A percentile compares a stretch with the other conserved stretches of the same genome.
Evolutionary conservation across 1,140 invertebrate genomes (phyloP).

Genomic region (Trypoxylus dichotomus): DNA sequence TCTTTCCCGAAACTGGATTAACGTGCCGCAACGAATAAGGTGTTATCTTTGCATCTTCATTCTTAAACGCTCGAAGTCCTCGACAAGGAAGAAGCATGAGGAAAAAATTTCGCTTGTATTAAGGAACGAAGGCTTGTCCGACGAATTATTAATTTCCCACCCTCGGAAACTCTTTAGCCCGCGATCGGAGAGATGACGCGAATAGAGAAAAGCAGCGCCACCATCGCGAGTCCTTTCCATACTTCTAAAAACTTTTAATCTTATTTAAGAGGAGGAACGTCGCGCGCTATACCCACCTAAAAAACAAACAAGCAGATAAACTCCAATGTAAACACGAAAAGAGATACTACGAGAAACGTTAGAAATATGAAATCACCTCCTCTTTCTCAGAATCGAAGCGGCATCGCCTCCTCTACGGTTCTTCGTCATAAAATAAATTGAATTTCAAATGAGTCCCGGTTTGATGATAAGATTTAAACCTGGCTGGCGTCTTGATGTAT

Average conservation of each 20-base stretch:
- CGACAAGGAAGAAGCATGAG: not conserved
- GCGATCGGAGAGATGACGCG: not conserved
- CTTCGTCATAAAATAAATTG: conserved; percentile 40
- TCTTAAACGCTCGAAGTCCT: not conserved
- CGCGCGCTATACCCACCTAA: not conserved
- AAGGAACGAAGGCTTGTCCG: conserved; percentile 1
- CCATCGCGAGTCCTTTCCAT: not conserved
- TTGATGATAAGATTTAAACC: conserved; percentile 38
- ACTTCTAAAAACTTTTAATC: conserved; percentile 15
- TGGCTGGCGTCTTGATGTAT: conserved; percentile 27
- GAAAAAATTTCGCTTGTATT: not conserved
- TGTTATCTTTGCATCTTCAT: conserved; percentile 20
- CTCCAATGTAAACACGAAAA: conserved; percentile 20
- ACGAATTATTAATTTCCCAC: conserved; percentile 12
- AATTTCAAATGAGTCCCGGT: conserved; percentile 38
- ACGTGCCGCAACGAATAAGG: conserved; percentile 14
- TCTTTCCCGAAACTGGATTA: conserved; percentile 17
- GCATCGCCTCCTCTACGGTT: not conserved
- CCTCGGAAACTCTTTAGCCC: not conserved
- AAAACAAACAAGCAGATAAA: conserved; percentile 25
- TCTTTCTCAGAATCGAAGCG: not conserved
- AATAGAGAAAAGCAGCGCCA: not conserved
- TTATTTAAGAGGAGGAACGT: not conserved
- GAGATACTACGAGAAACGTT: conserved; percentile 3
- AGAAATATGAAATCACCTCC: not conserved